These are phyloP conservation scores for Trilocha varians DNA, from an alignment of 2,888 invertebrate genomes.

Conservation along the genomic window DNA sequence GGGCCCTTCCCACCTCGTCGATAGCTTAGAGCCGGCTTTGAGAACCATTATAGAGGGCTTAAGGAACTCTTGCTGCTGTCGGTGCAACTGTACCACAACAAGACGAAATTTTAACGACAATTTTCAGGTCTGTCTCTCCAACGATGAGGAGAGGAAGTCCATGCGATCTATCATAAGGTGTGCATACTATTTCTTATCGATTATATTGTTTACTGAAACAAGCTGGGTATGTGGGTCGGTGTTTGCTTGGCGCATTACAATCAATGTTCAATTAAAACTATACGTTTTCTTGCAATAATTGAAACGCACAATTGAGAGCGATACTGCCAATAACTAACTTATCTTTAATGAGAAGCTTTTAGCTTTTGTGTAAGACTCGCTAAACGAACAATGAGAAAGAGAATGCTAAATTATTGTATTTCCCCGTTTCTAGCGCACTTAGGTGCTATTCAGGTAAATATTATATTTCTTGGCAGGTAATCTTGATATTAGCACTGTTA, in stretches of 20 bases:
- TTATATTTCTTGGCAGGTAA: constrained; percentile 13
- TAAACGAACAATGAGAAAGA: constrained; percentile 6
- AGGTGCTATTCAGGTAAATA: constrained; percentile 67
- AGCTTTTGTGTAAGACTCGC: background rate
- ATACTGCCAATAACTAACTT: background rate
- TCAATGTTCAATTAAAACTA: constrained; percentile 27
- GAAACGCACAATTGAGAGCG: constrained; percentile 8
- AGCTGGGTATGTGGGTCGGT: constrained; percentile 21
- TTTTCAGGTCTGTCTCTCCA: constrained; percentile 71
- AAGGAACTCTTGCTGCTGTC: constrained; percentile 57
- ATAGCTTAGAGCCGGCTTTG: constrained; percentile 59
- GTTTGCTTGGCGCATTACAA: constrained; percentile 17
- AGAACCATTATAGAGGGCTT: constrained; percentile 54
- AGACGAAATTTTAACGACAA: constrained; percentile 55
- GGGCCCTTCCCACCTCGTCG: constrained; percentile 42
- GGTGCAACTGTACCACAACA: constrained; percentile 50
- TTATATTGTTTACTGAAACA: constrained; percentile 18
- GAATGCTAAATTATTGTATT: constrained; percentile 35
- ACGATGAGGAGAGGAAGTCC: constrained; percentile 68
- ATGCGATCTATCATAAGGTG: constrained; percentile 80
- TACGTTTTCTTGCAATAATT: constrained; percentile 25
- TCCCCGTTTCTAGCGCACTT: constrained; percentile 69
- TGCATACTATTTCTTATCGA: constrained; percentile 37
- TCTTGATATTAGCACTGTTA: background rate
- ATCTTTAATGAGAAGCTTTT: background rate